Base-by-base conservation (phyloP, 2,797 vertebrate species). In the Rhinella marina region DNA sequence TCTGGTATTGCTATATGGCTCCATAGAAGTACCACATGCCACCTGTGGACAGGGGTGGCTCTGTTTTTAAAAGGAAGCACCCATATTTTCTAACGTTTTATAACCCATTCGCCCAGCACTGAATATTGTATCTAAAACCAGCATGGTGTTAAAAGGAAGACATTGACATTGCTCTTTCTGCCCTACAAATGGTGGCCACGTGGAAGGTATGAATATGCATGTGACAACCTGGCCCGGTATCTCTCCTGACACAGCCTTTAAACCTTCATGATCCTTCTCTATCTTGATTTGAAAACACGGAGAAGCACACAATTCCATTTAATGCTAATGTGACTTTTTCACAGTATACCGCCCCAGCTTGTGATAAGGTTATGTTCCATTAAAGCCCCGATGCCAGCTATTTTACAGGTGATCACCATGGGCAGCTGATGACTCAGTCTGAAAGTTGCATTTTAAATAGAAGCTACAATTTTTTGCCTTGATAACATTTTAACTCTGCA, bases 321-420 rank as follows among this genome's bases (percentile, higher is more conserved):
- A 59, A 78, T 78, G 76, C 76, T 25, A 78, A 59, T 79, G 77
- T 79, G 77, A 57, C 54, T 79, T 79, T 79, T 29, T 78, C 76
- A 78, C 76, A 78, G 76, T 27, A 52, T 27, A 79, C 77, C 29
- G 32, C 27, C 77, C 29, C 78, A 29, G 56, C 27, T 59, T 61
- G 29, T 11, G 78, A 80, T 61, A 61, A 59, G 27, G 56, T 59
- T 59, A 59, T 32, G 56, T 80, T 80, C 54, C 61, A 80, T 80
- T 59, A 80, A 78, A 80, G 7, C 56, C 56, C 78, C 4, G 10
- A 27, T 19, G 77, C 76, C 76, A 4, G 54, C 76, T 32, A 59
- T 80, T 59, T 80, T 59, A 59, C 78, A 61, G 56, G 56, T 59
- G 54, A 80, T 80, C 78, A 80, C 54, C 78, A 41, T 32, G 4